These are phyloP conservation scores for Tetramorium alpestre DNA, from an alignment of 1,140 invertebrate species.

Conservation along the genomic window DNA sequence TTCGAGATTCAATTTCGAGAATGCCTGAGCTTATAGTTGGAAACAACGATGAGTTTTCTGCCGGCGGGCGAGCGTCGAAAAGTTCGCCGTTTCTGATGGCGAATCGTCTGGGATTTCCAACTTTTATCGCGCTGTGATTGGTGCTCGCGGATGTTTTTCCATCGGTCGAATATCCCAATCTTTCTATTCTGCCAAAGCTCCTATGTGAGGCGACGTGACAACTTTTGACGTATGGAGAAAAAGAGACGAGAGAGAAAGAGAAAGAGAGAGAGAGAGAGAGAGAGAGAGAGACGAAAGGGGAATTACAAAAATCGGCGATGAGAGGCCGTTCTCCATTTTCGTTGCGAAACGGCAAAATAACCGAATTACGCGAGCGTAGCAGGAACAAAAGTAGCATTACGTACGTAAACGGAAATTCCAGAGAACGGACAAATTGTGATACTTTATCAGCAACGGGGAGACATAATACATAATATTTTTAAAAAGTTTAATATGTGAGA, in stretches of 20 bases:
- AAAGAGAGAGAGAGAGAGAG: not conserved
- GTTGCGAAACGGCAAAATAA: slow-evolving; percentile 6
- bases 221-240: slow-evolving; percentile 31
- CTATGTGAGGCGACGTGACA: slow-evolving; percentile 38
- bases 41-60: slow-evolving; percentile 73
- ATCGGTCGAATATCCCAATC: slow-evolving; percentile 39
- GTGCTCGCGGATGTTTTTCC: slow-evolving; percentile 69
- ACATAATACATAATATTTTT: not conserved
- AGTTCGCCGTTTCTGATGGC: slow-evolving; percentile 63
- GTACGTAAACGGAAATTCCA: not conserved
- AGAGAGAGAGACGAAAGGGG: not conserved
- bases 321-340: slow-evolving; percentile 1
- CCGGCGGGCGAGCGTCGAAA: slow-evolving; percentile 57
- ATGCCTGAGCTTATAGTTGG: slow-evolving; percentile 75
- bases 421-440: not conserved
- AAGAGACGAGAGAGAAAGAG: not conserved
- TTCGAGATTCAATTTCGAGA: slow-evolving; percentile 71
- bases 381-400: not conserved
- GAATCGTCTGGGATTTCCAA: slow-evolving; percentile 73
- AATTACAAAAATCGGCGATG: slow-evolving; percentile 23
- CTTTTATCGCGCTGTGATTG: slow-evolving; percentile 74
- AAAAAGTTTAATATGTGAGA: not conserved
- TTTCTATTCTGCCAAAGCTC: slow-evolving; percentile 52
- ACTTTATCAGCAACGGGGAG: not conserved
- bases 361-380: not conserved